phyloP scores from a whole-genome alignment of 1,140 invertebrate species.

The Vanessa tameamea region DNA sequence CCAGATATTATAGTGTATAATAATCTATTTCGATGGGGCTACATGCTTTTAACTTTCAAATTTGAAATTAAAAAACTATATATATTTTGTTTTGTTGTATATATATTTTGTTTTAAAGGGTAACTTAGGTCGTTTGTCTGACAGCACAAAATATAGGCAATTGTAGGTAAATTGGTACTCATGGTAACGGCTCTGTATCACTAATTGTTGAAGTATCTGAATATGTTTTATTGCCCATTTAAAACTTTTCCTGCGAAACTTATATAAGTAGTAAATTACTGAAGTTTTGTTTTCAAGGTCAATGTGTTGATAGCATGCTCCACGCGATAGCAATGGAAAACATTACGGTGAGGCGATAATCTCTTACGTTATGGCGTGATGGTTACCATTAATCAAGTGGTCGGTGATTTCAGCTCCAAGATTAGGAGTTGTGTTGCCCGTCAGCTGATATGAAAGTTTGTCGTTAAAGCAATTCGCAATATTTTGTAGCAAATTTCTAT shows the following conservation, averaged over 20 bases:
- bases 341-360: conserved; percentile 21
- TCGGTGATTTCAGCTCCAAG: neutral
- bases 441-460: neutral
- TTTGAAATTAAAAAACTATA: too few relatives aligned
- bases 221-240: neutral
- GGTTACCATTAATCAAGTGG: neutral
- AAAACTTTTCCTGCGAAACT: neutral
- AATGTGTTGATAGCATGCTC: conserved; percentile 29
- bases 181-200: too few relatives aligned
- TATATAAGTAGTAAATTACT: neutral
- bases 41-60: too few relatives aligned
- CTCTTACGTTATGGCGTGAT: conserved; percentile 14
- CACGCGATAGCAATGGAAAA: conserved; percentile 26
- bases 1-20: too few relatives aligned
- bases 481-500: too few relatives aligned
- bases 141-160: too few relatives aligned
- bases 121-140: too few relatives aligned
- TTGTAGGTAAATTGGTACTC: too few relatives aligned
- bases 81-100: too few relatives aligned
- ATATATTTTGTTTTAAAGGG: too few relatives aligned
- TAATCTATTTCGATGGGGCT: too few relatives aligned
- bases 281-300: conserved; percentile 18
- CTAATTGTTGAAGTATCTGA: too few relatives aligned
- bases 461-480: neutral
- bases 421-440: neutral